These are phyloP conservation scores for Tursiops truncatus DNA, from an alignment of 2,113 vertebrate species.

Conservation along the genomic window DNA sequence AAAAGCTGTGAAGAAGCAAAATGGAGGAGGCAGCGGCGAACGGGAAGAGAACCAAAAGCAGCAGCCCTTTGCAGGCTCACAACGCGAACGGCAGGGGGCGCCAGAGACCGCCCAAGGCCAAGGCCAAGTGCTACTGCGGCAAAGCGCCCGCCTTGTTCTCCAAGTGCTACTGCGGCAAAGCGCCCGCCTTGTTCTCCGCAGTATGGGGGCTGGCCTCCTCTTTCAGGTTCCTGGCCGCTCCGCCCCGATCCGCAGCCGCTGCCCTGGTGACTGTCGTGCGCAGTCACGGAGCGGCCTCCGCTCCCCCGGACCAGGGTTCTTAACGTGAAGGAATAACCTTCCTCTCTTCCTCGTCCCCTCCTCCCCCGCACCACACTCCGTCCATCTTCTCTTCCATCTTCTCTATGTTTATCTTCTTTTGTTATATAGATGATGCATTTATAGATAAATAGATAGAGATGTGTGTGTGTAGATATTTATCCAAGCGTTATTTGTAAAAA, in stretches of 20 bases:
- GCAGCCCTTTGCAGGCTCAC: not conserved
- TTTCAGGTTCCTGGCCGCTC: not conserved
- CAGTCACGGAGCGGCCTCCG: not conserved
- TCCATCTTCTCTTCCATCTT: not conserved
- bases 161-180: not conserved
- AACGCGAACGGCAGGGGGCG: constrained; percentile 12
- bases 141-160: not conserved
- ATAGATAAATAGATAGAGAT: not conserved
- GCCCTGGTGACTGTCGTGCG: fast-evolving
- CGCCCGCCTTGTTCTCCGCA: not conserved
- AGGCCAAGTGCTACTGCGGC: not conserved
- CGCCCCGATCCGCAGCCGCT: not conserved
- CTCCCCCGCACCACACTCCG: not conserved
- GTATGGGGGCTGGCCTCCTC: not conserved
- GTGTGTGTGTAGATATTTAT: not conserved
- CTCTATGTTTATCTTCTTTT: not conserved
- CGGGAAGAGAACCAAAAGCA: not conserved
- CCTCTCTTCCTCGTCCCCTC: not conserved
- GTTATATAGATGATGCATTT: too few species aligned
- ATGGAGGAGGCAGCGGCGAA: not conserved
- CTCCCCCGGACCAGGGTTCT: not conserved
- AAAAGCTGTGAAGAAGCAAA: not conserved
- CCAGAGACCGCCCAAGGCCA: constrained; percentile 60
- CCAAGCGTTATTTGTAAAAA: not conserved
- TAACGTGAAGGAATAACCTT: not conserved